Evolutionary conservation across 2,113 vertebrate species (phyloP), one percentile per base, ranked within the genome.

Genomic region (Apodemus sylvaticus): DNA sequence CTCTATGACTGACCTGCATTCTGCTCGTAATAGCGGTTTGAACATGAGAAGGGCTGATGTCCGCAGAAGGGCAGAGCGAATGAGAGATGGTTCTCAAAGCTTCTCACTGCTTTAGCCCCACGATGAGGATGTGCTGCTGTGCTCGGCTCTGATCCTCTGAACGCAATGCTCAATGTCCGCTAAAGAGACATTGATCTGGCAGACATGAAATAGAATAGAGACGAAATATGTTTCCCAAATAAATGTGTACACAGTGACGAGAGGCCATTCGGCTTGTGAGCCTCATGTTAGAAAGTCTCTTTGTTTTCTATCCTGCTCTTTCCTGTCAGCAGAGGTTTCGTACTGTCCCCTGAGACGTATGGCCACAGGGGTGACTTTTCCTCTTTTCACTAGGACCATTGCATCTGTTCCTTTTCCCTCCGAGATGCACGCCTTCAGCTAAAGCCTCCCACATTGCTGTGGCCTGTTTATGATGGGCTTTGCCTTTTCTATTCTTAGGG

Each of bases 401-500:
- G n/a, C n/a, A n/a, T n/a, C 71, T 87, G 6, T 19, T 88, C 92
- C 60, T 64, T n/a, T 86, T 93, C 45, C 53, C 96, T 86, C 70
- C 58, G 51, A 92, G 31, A 96, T 74, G 13, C 19, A 78, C 53
- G 10, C n/a, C 93, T 16, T 94, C 90, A 89, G 13, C 26, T 29
- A 62, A 55, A 24, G n/a, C 62, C 36, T 36, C 53, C 39, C 82
- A n/a, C 45, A 60, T 68, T 66, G n/a, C 31, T 85, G 93, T 68
- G 70, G 48, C 31, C 16, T 82, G 22, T 45, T 89, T 66, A 29
- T 87, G 88, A 89, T 53, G 26, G n/a, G 66, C 17, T 36, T 95
- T 94, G 7, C 62, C 39, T 86, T 82, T 88, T 82, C 19, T 73
- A 13, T 89, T 95, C 64, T 94, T 94, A 58, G 70, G 39, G 60